Percentiles rank a stretch among this genome's conserved stretches.
Evolutionary conservation across 2,113 vertebrate species (phyloP).

Genomic region (Malurus elegans): DNA sequence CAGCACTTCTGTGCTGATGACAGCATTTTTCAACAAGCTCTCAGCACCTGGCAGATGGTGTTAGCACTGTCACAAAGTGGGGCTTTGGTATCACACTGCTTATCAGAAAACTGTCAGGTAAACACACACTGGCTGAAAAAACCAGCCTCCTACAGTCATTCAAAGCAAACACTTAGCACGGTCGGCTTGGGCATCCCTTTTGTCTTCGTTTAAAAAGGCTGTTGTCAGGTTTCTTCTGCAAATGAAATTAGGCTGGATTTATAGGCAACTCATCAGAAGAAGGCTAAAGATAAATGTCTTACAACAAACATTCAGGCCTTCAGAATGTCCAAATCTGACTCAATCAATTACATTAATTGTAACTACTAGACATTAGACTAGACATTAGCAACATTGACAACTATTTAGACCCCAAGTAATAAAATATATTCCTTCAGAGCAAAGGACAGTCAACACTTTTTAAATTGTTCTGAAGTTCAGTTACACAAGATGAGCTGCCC

Average conservation of each 20-base stretch:
- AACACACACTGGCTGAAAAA: constrained; percentile 54
- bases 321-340: neutral
- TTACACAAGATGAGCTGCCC: neutral
- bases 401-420: neutral
- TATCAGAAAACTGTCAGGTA: constrained; percentile 61
- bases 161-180: constrained; percentile 60
- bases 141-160: neutral
- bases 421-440: neutral
- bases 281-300: neutral
- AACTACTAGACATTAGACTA: too few relatives aligned
- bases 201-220: constrained; percentile 33
- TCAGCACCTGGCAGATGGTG: constrained; percentile 60
- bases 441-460: neutral
- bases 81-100: constrained; percentile 29
- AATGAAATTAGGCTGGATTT: constrained; percentile 51
- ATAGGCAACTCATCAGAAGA: neutral
- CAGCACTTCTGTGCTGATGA: constrained; percentile 21
- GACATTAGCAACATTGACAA: neutral
- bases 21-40: constrained; percentile 54
- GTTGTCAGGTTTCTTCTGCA: constrained; percentile 29
- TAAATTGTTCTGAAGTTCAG: neutral
- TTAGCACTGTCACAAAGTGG: constrained; percentile 31
- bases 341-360: neutral
- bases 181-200: constrained; percentile 20
- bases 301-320: neutral